Base-by-base conservation (phyloP, 2,113 vertebrate genomes). In the Raphicerus campestris region DNA sequence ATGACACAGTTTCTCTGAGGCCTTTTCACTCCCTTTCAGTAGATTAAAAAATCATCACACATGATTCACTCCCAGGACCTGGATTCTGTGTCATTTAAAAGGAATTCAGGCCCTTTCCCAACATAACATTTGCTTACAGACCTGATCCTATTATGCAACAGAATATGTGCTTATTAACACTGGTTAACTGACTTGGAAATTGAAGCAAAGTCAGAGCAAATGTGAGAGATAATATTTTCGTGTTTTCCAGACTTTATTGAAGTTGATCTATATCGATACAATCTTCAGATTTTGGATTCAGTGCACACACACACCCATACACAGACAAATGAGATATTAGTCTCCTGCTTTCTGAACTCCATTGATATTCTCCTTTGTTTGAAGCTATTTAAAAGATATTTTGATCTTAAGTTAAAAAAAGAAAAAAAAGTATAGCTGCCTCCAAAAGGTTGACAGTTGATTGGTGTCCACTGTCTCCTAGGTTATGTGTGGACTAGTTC, bases 161-260 rank as follows among this genome's bases (percentile, higher is more conserved):
- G 92, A 77, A 56, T 93, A 95, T 77, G 89, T 96, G 81, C 87
- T 90, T 92, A 95, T 51, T 92, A 94, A 96, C 53, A 78, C 84
- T 58, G 83, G 88, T 90, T 55, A 87, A 92, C 78, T 82, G 60
- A 86, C 80, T 77, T 92, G 66, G 89, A 88, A 90, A 89, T 81
- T 63, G 80, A 81, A 95, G 82, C 97, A 95, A 94, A 47, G 13
- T 81, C 89, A 97, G 80, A 85, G 58, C 6, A 70, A 42, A 26
- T 42, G 63, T 95, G 88, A 42, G 28, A 93, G 89, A 88, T 53
- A 75, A 56, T n/a, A 45, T 85, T 97, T 98, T 90, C 22, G 15
- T 39, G 60, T 85, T 80, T 92, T 96, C n/a, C 26, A 47, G 63
- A 24, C 49, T 24, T 89, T 49, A 66, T 0, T 61, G n/a, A 91